Evolutionary conservation across 2,888 invertebrate genomes (phyloP), one percentile per base, ranked within the genome.

Genomic region (Philopedon plagiatum): DNA sequence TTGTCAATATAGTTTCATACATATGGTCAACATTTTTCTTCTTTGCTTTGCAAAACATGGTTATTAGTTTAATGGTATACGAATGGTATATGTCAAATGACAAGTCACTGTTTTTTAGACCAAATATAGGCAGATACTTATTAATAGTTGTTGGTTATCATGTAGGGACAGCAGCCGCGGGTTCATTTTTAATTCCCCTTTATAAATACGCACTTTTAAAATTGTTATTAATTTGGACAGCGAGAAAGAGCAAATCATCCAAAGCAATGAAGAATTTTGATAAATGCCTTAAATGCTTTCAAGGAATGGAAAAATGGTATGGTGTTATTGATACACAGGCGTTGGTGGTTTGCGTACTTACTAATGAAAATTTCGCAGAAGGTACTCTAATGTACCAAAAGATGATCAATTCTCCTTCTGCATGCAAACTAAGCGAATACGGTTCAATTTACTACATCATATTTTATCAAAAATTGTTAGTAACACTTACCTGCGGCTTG

Each of bases 401-500:
- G 2, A 26, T 51, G 8, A 13, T 21, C 8, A 13, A 21, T 13
- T 51, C 51, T 21, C 26, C 51, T 13, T 51, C 26, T 7, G n/a
- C 26, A 8, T 7, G 8, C 1, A 51, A 51, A 51, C 1, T 51
- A 13, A 51, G 13, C 7, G 26, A 29, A 8, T 51, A 51, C 15
- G 7, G 26, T 15, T 51, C 26, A 7, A 51, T 51, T 2, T 51
- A 51, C 29, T 51, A 51, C 4, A 51, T 51, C 9, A 0, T 51
- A 13, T 51, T 26, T 51, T 51, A 51, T 13, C 51, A 51, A 51
- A 51, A 51, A 26, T 13, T 51, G 3, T 26, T 26, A 26, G 21
- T 11, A 51, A 51, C 51, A 0, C 51, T 51, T 26, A 13, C 26
- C 5, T 51, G 51, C 13, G 26, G 51, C 5, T 13, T 5, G 21